These are phyloP conservation scores for Chloroceryle inda DNA, from an alignment of 2,797 vertebrate species.

Conservation along the genomic window DNA sequence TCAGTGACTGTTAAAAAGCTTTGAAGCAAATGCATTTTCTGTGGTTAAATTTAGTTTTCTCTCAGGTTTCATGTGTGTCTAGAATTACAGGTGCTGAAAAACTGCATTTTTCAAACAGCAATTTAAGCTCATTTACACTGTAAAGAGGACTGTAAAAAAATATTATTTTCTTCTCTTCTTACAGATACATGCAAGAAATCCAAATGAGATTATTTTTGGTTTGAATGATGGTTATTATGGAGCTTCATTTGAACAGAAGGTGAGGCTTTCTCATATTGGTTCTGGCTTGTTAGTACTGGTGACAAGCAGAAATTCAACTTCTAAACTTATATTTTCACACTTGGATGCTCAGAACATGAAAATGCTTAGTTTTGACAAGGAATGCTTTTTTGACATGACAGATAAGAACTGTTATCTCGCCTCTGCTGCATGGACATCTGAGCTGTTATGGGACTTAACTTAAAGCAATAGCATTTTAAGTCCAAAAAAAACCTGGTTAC, in stretches of 20 bases:
- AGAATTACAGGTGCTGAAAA: background rate
- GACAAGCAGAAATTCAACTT: background rate
- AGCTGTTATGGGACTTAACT: background rate
- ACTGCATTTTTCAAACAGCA: background rate
- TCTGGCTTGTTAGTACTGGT: background rate
- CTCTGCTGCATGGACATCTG: background rate
- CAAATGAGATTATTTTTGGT: conserved; percentile 98
- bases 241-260: conserved; percentile 96
- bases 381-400: background rate
- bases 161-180: background rate
- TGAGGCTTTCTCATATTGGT: conserved; percentile 50
- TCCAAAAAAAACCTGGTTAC: background rate
- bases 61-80: background rate
- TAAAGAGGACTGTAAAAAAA: background rate
- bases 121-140: background rate
- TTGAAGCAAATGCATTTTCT: background rate
- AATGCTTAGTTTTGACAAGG: background rate
- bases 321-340: background rate
- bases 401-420: background rate
- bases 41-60: background rate
- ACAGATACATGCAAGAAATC: conserved; percentile 95
- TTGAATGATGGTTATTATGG: conserved; percentile 98
- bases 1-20: background rate
- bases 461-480: background rate
- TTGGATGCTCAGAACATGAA: background rate